phyloP scores from a whole-genome alignment of 2,888 invertebrate species.

The Drosophila infuscata region DNA sequence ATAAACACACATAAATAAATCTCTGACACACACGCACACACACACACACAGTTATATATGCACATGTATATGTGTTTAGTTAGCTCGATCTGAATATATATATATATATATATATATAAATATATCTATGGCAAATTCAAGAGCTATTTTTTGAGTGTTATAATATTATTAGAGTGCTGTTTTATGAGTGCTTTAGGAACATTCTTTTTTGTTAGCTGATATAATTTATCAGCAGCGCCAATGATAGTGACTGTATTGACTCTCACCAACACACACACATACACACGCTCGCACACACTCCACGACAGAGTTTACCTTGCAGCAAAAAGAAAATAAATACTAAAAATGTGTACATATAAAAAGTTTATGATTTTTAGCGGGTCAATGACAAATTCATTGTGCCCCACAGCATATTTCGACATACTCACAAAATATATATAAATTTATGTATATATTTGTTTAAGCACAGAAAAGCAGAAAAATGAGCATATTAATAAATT shows the following conservation, averaged over 20 bases:
- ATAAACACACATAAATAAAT: slow-evolving; percentile 53
- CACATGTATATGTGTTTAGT: background rate
- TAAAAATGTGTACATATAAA: slow-evolving; percentile 20
- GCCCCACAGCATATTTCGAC: slow-evolving; percentile 30
- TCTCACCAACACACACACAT: slow-evolving; percentile 9
- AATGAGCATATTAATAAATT: slow-evolving; percentile 52
- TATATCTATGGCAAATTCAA: slow-evolving; percentile 28
- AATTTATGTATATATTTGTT: slow-evolving; percentile 14
- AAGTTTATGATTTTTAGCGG: slow-evolving; percentile 54
- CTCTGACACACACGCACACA: slow-evolving; percentile 17
- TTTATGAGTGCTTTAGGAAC: slow-evolving; percentile 37
- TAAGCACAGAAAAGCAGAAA: background rate
- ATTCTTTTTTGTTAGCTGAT: slow-evolving; percentile 50
- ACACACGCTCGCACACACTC: slow-evolving; percentile 11
- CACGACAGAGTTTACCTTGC: slow-evolving; percentile 44
- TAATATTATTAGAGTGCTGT: slow-evolving; percentile 19
- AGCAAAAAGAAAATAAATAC: slow-evolving; percentile 47
- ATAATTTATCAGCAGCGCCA: slow-evolving; percentile 64
- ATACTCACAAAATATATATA: slow-evolving; percentile 13
- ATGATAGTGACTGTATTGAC: slow-evolving; percentile 31
- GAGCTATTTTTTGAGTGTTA: slow-evolving; percentile 26
- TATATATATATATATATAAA: slow-evolving; percentile 15
- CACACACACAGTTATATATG: background rate
- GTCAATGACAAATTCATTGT: slow-evolving; percentile 73
- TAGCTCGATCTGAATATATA: slow-evolving; percentile 23